Evolutionary conservation across 2,797 vertebrate species (phyloP).

Genomic region (Streptopelia turtur): DNA sequence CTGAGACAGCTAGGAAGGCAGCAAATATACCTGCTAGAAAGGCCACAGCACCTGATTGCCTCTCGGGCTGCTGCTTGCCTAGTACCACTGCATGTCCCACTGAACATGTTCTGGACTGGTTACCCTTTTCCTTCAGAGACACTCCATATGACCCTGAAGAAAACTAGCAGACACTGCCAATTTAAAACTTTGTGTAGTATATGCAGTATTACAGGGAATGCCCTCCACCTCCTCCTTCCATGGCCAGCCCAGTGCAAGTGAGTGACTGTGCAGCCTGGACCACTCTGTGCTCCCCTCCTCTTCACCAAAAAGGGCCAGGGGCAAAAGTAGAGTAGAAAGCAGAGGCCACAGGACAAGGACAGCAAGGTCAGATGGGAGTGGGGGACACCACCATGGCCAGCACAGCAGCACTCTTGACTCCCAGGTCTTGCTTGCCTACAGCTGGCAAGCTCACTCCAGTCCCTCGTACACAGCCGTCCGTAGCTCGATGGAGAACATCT

Average conservation of each 20-base stretch:
- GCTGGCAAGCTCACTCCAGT: conserved; percentile 42
- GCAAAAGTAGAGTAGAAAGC: neutral
- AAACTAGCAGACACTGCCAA: neutral
- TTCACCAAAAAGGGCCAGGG: neutral
- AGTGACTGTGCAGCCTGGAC: neutral
- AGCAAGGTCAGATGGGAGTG: neutral
- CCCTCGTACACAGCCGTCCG: conserved; percentile 57
- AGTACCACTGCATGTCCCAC: neutral
- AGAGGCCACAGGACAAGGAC: conserved; percentile 22
- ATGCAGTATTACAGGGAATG: neutral
- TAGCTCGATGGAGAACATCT: conserved; percentile 91
- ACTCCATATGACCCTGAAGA: neutral
- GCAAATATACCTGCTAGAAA: neutral
- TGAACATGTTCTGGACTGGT: neutral
- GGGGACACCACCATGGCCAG: neutral
- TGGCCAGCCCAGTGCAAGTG: neutral
- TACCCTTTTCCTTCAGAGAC: neutral
- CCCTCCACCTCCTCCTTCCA: neutral
- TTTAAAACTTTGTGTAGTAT: neutral
- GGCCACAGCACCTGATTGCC: neutral
- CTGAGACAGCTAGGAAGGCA: neutral
- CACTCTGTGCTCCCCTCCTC: neutral
- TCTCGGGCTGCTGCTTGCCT: neutral
- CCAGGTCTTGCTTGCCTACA: neutral
- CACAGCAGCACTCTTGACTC: neutral